Evolutionary conservation across 2,888 invertebrate species (phyloP).

Genomic region (Pheosia gnoma): DNA sequence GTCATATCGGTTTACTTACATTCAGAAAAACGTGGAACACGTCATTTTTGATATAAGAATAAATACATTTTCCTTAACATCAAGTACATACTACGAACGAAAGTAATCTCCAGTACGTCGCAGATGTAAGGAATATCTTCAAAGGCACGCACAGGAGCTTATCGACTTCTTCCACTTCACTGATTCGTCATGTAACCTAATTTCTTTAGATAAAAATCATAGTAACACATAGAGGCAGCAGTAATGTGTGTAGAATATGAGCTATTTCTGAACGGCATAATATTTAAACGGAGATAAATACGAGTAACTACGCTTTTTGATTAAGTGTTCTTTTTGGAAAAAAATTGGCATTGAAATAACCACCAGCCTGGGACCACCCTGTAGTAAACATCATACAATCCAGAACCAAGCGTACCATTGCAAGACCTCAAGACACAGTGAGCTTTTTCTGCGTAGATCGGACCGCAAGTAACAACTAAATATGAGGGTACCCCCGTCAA

Average conservation of each 20-base stretch:
- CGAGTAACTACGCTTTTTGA: too few relatives aligned
- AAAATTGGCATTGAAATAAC: too few relatives aligned
- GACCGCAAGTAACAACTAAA: too few relatives aligned
- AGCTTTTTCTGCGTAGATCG: too few relatives aligned
- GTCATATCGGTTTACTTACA: too few relatives aligned
- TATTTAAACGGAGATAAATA: too few relatives aligned
- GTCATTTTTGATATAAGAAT: conserved; percentile 2
- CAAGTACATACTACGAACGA: conserved; percentile 14
- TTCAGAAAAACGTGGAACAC: not conserved
- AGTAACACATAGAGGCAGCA: conserved; percentile 15
- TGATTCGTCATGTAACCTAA: conserved; percentile 33
- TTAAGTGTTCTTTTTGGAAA: too few relatives aligned
- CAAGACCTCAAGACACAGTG: too few relatives aligned
- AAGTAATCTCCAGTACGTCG: conserved; percentile 20
- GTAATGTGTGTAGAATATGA: not conserved
- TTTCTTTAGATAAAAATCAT: conserved; percentile 32
- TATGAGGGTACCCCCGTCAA: too few relatives aligned
- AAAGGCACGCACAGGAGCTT: conserved; percentile 36
- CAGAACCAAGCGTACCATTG: too few relatives aligned
- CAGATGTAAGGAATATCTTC: conserved; percentile 36
- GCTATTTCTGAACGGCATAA: not conserved
- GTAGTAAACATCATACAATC: too few relatives aligned
- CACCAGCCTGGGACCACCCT: too few relatives aligned
- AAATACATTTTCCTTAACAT: conserved; percentile 9
- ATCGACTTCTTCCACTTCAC: conserved; percentile 36